Evolutionary conservation across 2,797 vertebrate genomes (phyloP).

Genomic region (Buphagus erythrorhynchus): DNA sequence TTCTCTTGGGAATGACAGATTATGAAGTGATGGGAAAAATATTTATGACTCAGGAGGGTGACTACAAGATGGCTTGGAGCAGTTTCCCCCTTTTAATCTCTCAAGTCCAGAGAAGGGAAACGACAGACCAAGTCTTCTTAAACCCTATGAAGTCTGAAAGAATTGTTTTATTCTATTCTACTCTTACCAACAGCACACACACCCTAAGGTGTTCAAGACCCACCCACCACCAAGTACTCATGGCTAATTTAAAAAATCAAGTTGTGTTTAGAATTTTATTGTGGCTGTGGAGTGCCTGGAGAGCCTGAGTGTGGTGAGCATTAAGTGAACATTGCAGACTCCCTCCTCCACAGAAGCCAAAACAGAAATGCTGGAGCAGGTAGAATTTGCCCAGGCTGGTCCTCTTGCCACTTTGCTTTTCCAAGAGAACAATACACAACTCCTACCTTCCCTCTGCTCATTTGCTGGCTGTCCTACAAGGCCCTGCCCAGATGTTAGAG

Average conservation of each 20-base stretch:
- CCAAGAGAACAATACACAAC: not conserved
- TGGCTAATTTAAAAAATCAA: not conserved
- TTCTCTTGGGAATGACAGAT: not conserved
- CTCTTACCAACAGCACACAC: not conserved
- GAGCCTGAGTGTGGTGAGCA: not conserved
- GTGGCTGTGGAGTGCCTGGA: not conserved
- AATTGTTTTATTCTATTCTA: not conserved
- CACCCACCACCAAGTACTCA: not conserved
- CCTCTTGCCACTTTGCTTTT: not conserved
- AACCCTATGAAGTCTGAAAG: not conserved
- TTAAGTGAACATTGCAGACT: not conserved
- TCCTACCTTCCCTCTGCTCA: not conserved
- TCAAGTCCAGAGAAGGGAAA: not conserved
- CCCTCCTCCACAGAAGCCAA: not conserved
- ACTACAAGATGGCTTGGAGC: not conserved
- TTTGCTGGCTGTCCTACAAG: not conserved
- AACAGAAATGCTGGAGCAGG: not conserved
- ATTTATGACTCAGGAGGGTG: not conserved
- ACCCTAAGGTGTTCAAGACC: not conserved
- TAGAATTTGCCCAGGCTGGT: not conserved
- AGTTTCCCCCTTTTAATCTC: not conserved
- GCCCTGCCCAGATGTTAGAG: not conserved
- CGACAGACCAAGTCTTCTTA: not conserved
- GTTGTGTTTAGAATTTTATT: not conserved
- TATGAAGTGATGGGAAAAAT: not conserved